Conservation (phyloP, 30 jellyfish, hydroid and myxozoan genomes). For the Aurelia aurita region DNA sequence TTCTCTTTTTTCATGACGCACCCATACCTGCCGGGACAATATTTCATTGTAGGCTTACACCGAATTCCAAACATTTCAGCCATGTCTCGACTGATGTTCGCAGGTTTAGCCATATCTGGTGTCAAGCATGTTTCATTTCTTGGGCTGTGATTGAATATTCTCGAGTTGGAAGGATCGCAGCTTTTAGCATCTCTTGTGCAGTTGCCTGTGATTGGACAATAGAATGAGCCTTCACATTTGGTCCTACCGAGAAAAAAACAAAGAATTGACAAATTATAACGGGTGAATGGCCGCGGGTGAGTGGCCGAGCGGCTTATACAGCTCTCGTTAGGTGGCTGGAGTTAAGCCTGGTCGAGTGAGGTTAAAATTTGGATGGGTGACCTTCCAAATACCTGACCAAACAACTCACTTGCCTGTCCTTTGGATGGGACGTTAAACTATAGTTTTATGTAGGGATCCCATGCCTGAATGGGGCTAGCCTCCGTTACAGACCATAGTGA, state of each 20-base stretch:
- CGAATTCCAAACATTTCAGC: conserved; percentile 24
- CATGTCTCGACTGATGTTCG: conserved; percentile 9
- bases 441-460: no score
- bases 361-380: no score
- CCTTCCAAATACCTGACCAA: no score
- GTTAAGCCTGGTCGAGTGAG: no score
- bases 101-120: conserved; percentile 9
- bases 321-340: not conserved
- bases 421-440: no score
- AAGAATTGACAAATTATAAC: not conserved
- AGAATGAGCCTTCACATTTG: conserved; percentile 13
- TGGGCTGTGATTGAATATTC: not conserved
- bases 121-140: conserved; percentile 22
- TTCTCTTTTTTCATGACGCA: conserved; percentile 25
- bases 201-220: conserved; percentile 21
- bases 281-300: not conserved
- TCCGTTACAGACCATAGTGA: no score
- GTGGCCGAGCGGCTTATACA: not conserved
- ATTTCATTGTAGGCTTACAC: conserved; percentile 26
- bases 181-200: conserved; percentile 19
- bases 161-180: conserved; percentile 25
- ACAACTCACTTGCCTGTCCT: no score
- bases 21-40: conserved; percentile 36
- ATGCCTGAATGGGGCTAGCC: no score
- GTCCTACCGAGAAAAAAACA: not conserved